phyloP scores from a whole-genome alignment of 2,888 invertebrate species.

The Dexiosoma caninum region DNA sequence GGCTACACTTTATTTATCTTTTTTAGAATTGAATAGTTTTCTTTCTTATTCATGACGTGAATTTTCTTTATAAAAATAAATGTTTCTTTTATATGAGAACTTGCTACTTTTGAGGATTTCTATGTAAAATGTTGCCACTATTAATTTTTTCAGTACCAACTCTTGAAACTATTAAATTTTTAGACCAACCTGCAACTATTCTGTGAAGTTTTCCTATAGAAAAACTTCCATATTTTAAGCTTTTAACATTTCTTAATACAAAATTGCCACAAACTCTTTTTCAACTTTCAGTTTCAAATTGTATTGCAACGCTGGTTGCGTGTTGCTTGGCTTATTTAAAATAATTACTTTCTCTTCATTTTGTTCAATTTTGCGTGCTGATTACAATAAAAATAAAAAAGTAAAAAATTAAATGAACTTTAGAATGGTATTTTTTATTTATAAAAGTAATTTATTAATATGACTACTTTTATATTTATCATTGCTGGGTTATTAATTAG shows the following conservation, averaged over 20 bases:
- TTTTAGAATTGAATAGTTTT: no score
- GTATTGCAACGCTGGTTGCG: conserved; percentile 5
- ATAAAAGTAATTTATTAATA: neutral
- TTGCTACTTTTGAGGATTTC: neutral
- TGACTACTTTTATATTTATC: neutral
- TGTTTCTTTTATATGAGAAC: no score
- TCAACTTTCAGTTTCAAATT: conserved; percentile 8
- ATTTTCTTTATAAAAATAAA: neutral
- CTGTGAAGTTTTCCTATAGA: neutral
- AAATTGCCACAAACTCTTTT: neutral
- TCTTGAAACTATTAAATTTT: neutral
- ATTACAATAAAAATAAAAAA: conserved; percentile 25
- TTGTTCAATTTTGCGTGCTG: conserved; percentile 39
- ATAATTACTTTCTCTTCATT: conserved; percentile 26
- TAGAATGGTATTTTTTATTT: neutral
- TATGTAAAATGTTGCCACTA: neutral
- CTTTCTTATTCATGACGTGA: no score
- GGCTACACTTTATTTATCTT: no score
- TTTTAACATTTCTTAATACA: neutral
- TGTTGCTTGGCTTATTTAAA: neutral
- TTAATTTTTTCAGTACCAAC: neutral
- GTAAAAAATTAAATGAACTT: conserved; percentile 11
- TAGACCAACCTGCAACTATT: neutral
- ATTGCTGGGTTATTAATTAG: neutral
- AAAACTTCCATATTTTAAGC: neutral